Evolutionary conservation across 2,888 invertebrate genomes (phyloP).

Genomic region (Apamea anceps): DNA sequence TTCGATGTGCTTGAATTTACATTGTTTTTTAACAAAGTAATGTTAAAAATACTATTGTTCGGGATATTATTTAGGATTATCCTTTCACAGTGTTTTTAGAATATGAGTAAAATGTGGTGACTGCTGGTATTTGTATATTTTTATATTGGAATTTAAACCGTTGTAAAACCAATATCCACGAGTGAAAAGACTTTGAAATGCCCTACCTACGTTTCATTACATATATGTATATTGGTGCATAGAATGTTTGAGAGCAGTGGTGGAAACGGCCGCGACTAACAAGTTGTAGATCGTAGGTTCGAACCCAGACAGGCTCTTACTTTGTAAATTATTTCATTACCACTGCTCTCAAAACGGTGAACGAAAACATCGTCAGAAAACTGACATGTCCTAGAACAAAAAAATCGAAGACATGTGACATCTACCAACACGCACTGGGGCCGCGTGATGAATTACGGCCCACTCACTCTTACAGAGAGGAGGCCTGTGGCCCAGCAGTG

Average conservation of each 20-base stretch:
- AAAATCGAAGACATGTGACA: too few relatives aligned
- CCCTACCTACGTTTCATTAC: not conserved
- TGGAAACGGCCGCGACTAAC: too few relatives aligned
- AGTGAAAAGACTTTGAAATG: not conserved
- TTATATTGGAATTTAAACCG: not conserved
- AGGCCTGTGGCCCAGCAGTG: too few relatives aligned
- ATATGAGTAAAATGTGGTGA: not conserved
- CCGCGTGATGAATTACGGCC: too few relatives aligned
- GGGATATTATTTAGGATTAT: constrained; percentile 23
- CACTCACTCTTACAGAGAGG: too few relatives aligned
- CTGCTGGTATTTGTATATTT: not conserved
- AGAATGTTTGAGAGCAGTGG: not conserved
- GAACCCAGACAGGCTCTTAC: too few relatives aligned
- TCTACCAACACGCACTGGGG: too few relatives aligned
- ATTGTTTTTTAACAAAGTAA: constrained; percentile 41
- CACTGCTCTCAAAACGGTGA: too few relatives aligned
- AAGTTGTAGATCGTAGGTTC: too few relatives aligned
- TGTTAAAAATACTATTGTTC: constrained; percentile 38
- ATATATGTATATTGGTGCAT: not conserved
- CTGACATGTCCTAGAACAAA: too few relatives aligned
- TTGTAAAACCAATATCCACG: not conserved
- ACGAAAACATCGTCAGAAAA: too few relatives aligned
- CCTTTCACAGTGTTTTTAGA: constrained; percentile 24
- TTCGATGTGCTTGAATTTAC: constrained; percentile 57
- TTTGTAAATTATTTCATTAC: too few relatives aligned